phyloP scores from a whole-genome alignment of 2,113 vertebrate species.

The Xiphias gladius region DNA sequence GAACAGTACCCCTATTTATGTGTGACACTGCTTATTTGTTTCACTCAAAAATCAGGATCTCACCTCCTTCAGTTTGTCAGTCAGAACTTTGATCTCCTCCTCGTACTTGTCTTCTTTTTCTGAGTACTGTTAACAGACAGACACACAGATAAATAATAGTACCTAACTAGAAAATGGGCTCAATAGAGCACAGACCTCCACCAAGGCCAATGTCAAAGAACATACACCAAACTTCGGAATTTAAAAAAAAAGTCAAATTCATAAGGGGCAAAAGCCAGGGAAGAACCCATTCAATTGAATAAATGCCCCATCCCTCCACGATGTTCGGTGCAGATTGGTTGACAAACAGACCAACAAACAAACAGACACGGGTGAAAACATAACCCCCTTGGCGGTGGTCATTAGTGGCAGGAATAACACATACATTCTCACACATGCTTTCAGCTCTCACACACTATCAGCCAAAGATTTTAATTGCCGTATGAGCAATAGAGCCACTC shows the following conservation, averaged over 20 bases:
- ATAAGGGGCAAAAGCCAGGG: no score
- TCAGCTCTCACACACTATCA: not conserved
- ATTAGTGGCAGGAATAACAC: not conserved
- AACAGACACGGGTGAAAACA: no score
- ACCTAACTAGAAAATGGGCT: not conserved
- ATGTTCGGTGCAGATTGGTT: no score
- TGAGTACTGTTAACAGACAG: conserved; percentile 89
- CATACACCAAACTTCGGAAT: no score
- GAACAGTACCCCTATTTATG: not conserved
- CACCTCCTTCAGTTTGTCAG: conserved; percentile 99
- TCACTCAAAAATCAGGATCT: conserved; percentile 15
- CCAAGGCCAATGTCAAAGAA: no score
- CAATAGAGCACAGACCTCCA: no score
- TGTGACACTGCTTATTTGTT: not conserved
- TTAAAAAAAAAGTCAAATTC: no score
- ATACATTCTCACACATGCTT: not conserved
- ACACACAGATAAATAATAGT: conserved; percentile 58
- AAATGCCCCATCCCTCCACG: no score
- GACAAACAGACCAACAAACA: no score
- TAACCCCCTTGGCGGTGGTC: no score
- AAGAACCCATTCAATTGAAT: no score
- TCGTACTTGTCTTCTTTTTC: conserved; percentile 99
- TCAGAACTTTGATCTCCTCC: conserved; percentile 98
- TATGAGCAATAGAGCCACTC: conserved; percentile 2
- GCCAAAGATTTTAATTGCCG: not conserved